phyloP scores from a whole-genome alignment of 2,888 invertebrate genomes.

The Sisyra terminalis region DNA sequence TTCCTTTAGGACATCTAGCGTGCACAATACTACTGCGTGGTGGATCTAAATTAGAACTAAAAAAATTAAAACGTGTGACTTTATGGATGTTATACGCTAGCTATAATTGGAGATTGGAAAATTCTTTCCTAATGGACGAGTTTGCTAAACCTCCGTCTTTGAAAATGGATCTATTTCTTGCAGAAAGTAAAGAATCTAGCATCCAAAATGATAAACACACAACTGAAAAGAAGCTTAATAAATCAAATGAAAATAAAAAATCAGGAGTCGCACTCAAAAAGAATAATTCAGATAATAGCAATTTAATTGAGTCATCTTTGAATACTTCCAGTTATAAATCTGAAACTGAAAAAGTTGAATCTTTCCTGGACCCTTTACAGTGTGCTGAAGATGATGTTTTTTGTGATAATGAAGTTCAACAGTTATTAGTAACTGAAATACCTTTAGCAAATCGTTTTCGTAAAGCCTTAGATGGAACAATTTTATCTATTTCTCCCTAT shows the following conservation, averaged over 20 bases:
- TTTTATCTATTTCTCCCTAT: conserved; percentile 75
- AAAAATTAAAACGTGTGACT: conserved; percentile 67
- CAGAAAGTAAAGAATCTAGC: conserved; percentile 23
- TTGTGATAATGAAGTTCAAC: conserved; percentile 22
- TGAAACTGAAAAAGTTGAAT: conserved; percentile 37
- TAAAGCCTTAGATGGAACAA: conserved; percentile 54
- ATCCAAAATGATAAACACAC: conserved; percentile 17
- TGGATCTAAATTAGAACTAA: conserved; percentile 48
- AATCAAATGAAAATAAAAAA: neutral
- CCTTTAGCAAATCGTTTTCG: conserved; percentile 52
- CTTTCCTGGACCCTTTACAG: conserved; percentile 71
- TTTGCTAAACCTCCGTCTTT: conserved; percentile 56
- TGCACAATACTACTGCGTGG: conserved; percentile 82
- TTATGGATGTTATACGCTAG: conserved; percentile 66
- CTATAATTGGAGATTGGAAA: conserved; percentile 87
- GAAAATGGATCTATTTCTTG: conserved; percentile 28
- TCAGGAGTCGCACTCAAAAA: neutral
- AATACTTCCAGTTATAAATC: neutral
- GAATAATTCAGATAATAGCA: conserved; percentile 3
- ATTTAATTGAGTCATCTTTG: neutral
- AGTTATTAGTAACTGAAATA: conserved; percentile 35
- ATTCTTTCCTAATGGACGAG: conserved; percentile 77
- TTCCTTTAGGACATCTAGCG: conserved; percentile 65
- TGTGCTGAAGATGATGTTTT: conserved; percentile 17
- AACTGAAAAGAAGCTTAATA: neutral